phyloP scores from a whole-genome alignment of 1,140 invertebrate genomes.

The Solenopsis invicta region DNA sequence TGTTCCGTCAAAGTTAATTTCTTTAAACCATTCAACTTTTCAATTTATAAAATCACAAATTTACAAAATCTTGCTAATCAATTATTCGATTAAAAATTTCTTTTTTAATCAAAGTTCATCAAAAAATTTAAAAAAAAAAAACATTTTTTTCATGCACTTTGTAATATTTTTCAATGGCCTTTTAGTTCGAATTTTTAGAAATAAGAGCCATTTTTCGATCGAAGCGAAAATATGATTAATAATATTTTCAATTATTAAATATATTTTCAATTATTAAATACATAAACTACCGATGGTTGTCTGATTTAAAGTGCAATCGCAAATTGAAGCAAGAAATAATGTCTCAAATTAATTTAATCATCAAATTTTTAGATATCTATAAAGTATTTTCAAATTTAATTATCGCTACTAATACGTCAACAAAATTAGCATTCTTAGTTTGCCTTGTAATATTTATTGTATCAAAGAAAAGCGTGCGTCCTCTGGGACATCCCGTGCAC shows the following conservation, averaged over 20 bases:
- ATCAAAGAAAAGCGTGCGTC: neutral
- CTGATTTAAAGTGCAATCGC: too few species aligned
- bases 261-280: too few species aligned
- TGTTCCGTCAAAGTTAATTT: neutral
- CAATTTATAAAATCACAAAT: neutral
- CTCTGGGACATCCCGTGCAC: neutral
- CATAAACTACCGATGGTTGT: too few species aligned
- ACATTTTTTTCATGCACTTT: neutral
- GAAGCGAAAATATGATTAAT: too few species aligned
- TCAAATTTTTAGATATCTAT: neutral
- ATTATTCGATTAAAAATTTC: neutral
- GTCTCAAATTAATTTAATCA: too few species aligned
- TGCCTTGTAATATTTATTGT: constrained; percentile 28
- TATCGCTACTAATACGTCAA: neutral
- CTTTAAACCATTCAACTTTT: neutral
- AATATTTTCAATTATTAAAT: too few species aligned
- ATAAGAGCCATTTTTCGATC: too few species aligned
- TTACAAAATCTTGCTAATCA: neutral
- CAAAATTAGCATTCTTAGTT: constrained; percentile 4
- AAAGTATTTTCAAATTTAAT: neutral
- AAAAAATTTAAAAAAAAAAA: neutral
- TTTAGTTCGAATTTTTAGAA: neutral
- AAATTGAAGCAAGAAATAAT: too few species aligned
- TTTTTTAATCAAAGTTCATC: neutral
- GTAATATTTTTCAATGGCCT: neutral